Evolutionary conservation across 2,888 invertebrate species (phyloP).

Genomic region (Acleris sparsana): DNA sequence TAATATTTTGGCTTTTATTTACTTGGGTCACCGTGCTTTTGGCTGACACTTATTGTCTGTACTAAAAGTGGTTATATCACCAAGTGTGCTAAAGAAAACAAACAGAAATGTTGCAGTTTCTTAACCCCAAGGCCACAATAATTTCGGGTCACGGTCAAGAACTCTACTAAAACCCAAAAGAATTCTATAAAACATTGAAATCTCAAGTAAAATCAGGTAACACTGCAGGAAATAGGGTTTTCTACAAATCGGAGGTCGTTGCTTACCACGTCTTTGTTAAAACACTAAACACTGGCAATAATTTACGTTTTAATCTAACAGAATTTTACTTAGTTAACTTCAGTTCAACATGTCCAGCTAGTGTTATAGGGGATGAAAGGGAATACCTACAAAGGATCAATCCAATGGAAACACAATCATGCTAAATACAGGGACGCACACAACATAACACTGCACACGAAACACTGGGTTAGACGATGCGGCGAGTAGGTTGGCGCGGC

Average conservation of each 20-base stretch:
- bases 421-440: slow-evolving; percentile 5
- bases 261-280: slow-evolving; percentile 4
- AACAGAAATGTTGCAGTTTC: slow-evolving; percentile 1
- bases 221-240: slow-evolving; percentile 1
- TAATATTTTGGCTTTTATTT: slow-evolving; percentile 22
- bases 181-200: neutral
- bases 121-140: slow-evolving; percentile 16
- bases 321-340: neutral
- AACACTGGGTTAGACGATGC: slow-evolving; percentile 20
- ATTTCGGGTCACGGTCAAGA: slow-evolving; percentile 24
- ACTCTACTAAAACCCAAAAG: slow-evolving; percentile 2
- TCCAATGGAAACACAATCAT: neutral
- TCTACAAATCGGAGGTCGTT: slow-evolving; percentile 12
- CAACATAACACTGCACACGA: slow-evolving; percentile 15
- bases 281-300: neutral
- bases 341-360: neutral
- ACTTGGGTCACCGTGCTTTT: slow-evolving; percentile 18
- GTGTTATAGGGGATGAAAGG: neutral
- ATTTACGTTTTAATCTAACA: neutral
- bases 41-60: neutral
- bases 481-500: slow-evolving; percentile 36
- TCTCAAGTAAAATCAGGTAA: slow-evolving; percentile 1
- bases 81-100: slow-evolving; percentile 3
- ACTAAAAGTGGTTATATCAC: slow-evolving; percentile 17
- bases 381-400: neutral